Base-by-base conservation (phyloP, 2,797 vertebrate species). In the Syngnathus acus region DNA sequence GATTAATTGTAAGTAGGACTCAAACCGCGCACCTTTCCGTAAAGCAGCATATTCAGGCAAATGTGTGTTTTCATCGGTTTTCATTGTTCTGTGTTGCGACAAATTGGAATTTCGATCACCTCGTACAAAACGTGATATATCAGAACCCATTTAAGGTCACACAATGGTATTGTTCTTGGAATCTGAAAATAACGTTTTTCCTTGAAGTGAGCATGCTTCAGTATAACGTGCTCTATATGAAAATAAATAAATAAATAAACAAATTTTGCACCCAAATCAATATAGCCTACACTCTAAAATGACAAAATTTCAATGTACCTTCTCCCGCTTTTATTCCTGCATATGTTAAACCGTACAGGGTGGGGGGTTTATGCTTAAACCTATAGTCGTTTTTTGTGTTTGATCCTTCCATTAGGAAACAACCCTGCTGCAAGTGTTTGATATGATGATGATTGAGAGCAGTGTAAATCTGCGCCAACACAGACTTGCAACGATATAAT, bases 391-490 rank as follows among this genome's bases (percentile, higher is more conserved):
- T 57, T 38, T 37, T 57, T 45, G 66, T 78, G 67, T 79, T 79
- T 80, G 72, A 81, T 77, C 47, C 38, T 4, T 62, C 54, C 83
- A 84, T 73, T 74, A 84, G 83, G 74, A 86, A 87, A 83, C 80
- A 72, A 77, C 85, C 79, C 65, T 45, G 73, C 39, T 70, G 69
- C 62, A 67, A 74, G 72, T 78, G 72, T 57, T 82, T 73, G 65
- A 62, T n/a, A 32, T 75, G 73, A 83, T 82, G 73, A 82, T 85
- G 78, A 87, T 79, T 71, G 72, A 87, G 67, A 54, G 65, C 75
- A 6, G 67, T 38, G 76, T 76, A 81, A 77, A 57, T 57, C 75
- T 55, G 65, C 69, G 73, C 61, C 58, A 71, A 63, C 58, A 71
- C 53, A 76, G 70, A 68, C 64, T 68, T 80, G 74, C 73, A 76